Evolutionary conservation across 1,140 invertebrate genomes (phyloP).

Genomic region (Onthophagus taurus): DNA sequence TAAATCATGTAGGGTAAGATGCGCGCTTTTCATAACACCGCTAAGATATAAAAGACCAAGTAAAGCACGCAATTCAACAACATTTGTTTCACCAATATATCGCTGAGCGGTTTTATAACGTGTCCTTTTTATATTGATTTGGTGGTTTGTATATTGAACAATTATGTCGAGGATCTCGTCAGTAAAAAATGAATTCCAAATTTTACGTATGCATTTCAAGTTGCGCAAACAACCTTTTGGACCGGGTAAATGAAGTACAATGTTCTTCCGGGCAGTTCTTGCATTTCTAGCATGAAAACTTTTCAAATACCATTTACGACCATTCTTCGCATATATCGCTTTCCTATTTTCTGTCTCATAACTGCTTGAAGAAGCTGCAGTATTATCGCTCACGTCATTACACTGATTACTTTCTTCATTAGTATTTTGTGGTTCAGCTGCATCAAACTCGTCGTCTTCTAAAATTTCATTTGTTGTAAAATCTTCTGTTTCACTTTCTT

Average conservation of each 20-base stretch:
- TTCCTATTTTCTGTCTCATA: too few relatives aligned
- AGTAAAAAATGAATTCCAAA: neutral
- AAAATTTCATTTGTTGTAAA: too few relatives aligned
- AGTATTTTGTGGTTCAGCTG: too few relatives aligned
- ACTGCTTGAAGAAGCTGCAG: too few relatives aligned
- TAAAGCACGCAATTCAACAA: neutral
- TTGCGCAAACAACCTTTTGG: slow-evolving; percentile 4
- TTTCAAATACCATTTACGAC: neutral
- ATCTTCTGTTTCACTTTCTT: too few relatives aligned
- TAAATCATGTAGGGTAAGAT: neutral
- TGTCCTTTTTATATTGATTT: slow-evolving; percentile 1
- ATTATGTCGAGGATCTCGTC: neutral
- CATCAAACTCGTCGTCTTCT: too few relatives aligned
- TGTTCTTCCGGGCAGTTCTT: slow-evolving; percentile 1
- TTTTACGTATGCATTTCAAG: slow-evolving; percentile 1
- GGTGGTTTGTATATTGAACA: slow-evolving; percentile 1
- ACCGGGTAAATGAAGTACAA: neutral
- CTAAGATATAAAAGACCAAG: slow-evolving; percentile 5
- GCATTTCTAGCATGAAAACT: neutral
- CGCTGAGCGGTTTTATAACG: slow-evolving; percentile 3
- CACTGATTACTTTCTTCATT: too few relatives aligned
- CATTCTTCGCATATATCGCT: neutral
- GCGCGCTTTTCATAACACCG: neutral
- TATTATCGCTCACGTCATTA: too few relatives aligned
- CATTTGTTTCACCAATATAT: neutral